Evolutionary conservation across 1,140 invertebrate genomes (phyloP).

Genomic region (Ceratina japonica): DNA sequence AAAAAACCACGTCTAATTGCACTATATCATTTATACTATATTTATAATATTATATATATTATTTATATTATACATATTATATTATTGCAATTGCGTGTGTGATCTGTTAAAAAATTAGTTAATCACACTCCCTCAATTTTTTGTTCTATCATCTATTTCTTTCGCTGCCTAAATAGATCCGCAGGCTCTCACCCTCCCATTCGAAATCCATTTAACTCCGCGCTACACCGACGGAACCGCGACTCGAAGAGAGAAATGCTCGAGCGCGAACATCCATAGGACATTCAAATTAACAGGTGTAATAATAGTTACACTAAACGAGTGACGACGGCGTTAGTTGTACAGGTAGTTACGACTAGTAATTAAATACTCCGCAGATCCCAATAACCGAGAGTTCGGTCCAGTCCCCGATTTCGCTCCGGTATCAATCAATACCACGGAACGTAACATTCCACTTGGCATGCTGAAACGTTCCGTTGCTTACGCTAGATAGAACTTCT

Average conservation of each 20-base stretch:
- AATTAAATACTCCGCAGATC: constrained; percentile 36
- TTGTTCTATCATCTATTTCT: not conserved
- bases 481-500: constrained; percentile 45
- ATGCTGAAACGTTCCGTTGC: constrained; percentile 51
- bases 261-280: too few species aligned
- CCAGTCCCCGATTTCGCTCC: constrained; percentile 2
- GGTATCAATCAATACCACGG: constrained; percentile 40
- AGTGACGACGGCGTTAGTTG: too few species aligned
- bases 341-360: not conserved
- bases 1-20: not conserved
- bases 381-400: constrained; percentile 21
- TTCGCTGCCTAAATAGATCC: not conserved
- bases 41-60: too few species aligned
- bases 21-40: too few species aligned
- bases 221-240: too few species aligned
- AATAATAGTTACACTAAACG: constrained; percentile 16
- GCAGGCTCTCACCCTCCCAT: not conserved
- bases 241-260: not conserved
- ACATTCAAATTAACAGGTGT: constrained; percentile 13
- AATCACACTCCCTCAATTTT: constrained; percentile 14
- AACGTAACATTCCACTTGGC: constrained; percentile 47
- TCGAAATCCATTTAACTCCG: too few species aligned
- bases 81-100: too few species aligned
- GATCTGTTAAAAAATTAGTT: constrained; percentile 7
- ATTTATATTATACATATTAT: not conserved